Evolutionary conservation across 2,888 invertebrate species (phyloP).

Genomic region (Mesorhabditis belari): DNA sequence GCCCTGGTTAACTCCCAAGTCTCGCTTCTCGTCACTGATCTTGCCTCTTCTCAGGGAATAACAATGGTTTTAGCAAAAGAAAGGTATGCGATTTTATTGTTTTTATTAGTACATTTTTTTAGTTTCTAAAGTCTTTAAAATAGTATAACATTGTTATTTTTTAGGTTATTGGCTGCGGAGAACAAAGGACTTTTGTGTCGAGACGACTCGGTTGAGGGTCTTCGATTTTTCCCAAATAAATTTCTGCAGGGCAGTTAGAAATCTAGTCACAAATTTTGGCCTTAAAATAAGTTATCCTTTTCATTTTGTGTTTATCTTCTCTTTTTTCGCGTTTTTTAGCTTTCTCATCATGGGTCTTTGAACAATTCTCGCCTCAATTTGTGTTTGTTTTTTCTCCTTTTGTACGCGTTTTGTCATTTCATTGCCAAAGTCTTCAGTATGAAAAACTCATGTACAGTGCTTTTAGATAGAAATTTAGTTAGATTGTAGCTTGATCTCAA

Average conservation of each 20-base stretch:
- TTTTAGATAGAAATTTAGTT: too few relatives aligned
- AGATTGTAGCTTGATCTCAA: too few relatives aligned
- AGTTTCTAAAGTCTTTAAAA: not conserved
- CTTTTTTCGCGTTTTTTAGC: too few relatives aligned
- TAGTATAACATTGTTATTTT: not conserved
- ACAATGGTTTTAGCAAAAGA: slow-evolving; percentile 84
- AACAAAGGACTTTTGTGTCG: slow-evolving; percentile 77
- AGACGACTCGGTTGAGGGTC: slow-evolving; percentile 89
- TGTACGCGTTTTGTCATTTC: too few relatives aligned
- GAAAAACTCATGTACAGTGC: too few relatives aligned
- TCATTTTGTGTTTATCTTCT: too few relatives aligned
- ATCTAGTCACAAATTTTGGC: too few relatives aligned
- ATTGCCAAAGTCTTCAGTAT: too few relatives aligned
- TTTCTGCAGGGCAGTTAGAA: slow-evolving; percentile 58
- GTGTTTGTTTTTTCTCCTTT: too few relatives aligned
- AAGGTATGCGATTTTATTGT: slow-evolving; percentile 55
- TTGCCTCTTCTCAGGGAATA: slow-evolving; percentile 75
- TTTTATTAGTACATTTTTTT: not conserved
- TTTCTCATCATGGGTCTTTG: too few relatives aligned
- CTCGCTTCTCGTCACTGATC: slow-evolving; percentile 70
- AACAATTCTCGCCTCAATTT: too few relatives aligned
- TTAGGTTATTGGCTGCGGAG: slow-evolving; percentile 75
- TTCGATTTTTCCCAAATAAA: slow-evolving; percentile 85
- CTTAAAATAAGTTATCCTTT: too few relatives aligned
- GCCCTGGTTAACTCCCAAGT: slow-evolving; percentile 58